Evolutionary conservation across 2,888 invertebrate genomes (phyloP), one percentile per base, ranked within the genome.

Genomic region (Oscheius sp.): DNA sequence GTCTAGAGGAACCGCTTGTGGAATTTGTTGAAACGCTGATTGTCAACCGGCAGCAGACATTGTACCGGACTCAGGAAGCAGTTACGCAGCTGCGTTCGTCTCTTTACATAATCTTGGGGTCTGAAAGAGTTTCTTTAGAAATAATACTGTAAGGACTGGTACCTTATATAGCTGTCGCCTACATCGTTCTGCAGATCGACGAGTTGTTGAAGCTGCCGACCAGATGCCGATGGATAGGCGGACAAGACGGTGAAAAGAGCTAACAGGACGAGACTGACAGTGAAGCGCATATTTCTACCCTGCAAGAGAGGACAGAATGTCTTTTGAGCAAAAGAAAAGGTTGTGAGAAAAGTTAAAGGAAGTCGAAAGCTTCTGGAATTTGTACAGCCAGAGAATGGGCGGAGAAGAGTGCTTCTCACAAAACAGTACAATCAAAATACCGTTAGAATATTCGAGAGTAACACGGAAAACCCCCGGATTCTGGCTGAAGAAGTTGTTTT

Each of bases 11-110:
- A 72, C 33, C 74, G 58, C 42, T 77, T 77, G 55, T 77, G 71
- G 68, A 74, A 71, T 32, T 75, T 73, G 37, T 48, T 60, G 63
- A 75, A 74, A 1, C 65, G 37, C 32, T 68, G 66, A 42, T 73
- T 71, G 68, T 74, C 74, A 42, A 74, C 74, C 10, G 77, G 77
- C 33, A 77, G 66, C 58, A 75, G 75, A 65, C 77, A 77, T 48
- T 77, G 77, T 1, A 77, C 75, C 62, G 77, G 77, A 10, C 70
- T 70, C 42, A 77, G 62, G 73, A 73, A 77, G 55, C 77, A 77
- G 63, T 77, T 77, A 9, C 77, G 57, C 50, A 75, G 70, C 29
- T 74, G 75, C 33, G 76, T 62, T 13, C 76, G 76, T 42, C 76
- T 70, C 33, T 73, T 63, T 32, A 35, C 32, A 50, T 53, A 68